Base-by-base conservation (phyloP, 2,888 invertebrate genomes). In the Lasioglossum figueresi region DNA sequence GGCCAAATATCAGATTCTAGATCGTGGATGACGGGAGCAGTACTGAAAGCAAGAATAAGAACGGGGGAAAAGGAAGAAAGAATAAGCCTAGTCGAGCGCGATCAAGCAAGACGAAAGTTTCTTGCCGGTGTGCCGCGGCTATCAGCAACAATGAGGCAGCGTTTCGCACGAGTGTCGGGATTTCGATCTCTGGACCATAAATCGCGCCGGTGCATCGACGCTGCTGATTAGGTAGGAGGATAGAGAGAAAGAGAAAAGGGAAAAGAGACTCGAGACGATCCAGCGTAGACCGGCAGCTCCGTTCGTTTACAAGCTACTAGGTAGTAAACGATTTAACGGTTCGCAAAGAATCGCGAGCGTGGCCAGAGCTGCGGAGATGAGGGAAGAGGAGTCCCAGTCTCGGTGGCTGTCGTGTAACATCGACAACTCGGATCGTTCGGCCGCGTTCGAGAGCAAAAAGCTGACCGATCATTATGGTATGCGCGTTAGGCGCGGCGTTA, bases 261-360 rank as follows among this genome's bases (percentile, higher is more conserved):
- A 14, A 16, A 63, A 8, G 6, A 14, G 31, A 63, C 34, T 56
- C 45, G 68, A 78, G 80, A 74, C 48, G 79, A 70, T 8, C 68
- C 73, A 76, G 66, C 74, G 73, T 63, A 68, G 63, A 68, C 78
- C 76, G 82, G 82, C 75, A 83, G 80, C 45, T 4, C n/a, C n/a
- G 84, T 84, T 85, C 86, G 80, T 91, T 90, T 91, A 90, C 89
- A 84, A 87, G 88, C 80, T 89, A 88, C 87, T 76, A 90, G 90
- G 90, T 79, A 88, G 88, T 91, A 91, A 91, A 91, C 91, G 88
- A 86, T 89, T 91, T 91, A 91, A 91, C 91, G 91, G 89, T 90
- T 91, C 86, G 90, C 88, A 87, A 91, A 89, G 91, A 87, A 88
- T 86, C 63, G 88, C 83, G 59, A 75, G 82, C 52, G n/a, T 75